Percentiles rank a stretch among this genome's conserved stretches.
These are phyloP conservation scores for Tor tambroides DNA, from an alignment of 2,113 vertebrate genomes.

Conservation along the genomic window DNA sequence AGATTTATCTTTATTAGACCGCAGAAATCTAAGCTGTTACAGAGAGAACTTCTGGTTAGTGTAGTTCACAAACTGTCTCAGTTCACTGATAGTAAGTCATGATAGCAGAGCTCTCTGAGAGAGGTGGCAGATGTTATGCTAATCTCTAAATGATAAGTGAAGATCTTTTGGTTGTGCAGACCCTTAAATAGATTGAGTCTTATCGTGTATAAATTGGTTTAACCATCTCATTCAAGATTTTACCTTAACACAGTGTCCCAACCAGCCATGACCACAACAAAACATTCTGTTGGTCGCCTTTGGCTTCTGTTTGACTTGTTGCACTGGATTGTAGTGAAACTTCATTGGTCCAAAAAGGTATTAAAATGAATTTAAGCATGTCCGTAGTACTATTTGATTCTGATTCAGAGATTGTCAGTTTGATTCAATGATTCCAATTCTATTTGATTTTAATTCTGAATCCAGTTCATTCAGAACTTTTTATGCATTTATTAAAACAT, in stretches of 20 bases:
- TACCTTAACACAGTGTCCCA: neutral
- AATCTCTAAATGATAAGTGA: constrained; percentile 56
- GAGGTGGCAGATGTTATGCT: constrained; percentile 51
- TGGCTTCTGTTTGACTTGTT: neutral
- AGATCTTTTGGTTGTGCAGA: constrained; percentile 23
- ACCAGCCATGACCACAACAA: neutral
- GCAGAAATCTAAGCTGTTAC: neutral
- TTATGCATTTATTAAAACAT: neutral
- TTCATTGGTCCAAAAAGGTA: neutral
- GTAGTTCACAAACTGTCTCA: constrained; percentile 40
- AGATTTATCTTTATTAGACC: neutral
- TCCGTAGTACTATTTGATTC: too few relatives aligned
- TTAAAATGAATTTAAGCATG: neutral
- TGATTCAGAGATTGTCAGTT: neutral
- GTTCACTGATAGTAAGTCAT: constrained; percentile 27
- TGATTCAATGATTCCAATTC: neutral
- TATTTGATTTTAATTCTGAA: neutral
- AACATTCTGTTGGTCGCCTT: neutral
- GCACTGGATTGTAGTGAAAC: neutral
- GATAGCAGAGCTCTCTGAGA: constrained; percentile 23
- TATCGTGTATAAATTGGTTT: constrained; percentile 10
- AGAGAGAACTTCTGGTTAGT: constrained; percentile 48
- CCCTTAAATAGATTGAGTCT: constrained; percentile 20
- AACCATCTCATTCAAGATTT: neutral
- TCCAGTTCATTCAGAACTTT: neutral